These are phyloP conservation scores for Potorous gilbertii DNA, from an alignment of 2,797 vertebrate genomes.

Conservation along the genomic window DNA sequence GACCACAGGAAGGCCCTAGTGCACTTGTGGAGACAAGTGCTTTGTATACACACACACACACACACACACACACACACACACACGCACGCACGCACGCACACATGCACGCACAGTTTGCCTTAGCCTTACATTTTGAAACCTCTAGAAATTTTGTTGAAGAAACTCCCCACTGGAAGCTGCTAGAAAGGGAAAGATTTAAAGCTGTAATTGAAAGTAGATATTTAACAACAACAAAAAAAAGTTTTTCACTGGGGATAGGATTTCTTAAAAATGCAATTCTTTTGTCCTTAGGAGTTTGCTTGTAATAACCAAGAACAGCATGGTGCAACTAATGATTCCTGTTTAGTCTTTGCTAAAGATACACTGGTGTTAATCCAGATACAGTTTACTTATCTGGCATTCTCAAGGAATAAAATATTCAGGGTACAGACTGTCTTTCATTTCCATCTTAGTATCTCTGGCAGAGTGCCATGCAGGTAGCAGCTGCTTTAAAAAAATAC, in stretches of 20 bases:
- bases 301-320: neutral
- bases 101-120: neutral
- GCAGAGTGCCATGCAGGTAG: neutral
- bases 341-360: neutral
- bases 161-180: constrained; percentile 12
- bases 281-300: neutral
- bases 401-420: neutral
- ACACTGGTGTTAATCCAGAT: neutral
- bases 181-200: constrained; percentile 43
- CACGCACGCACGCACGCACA: neutral
- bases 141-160: neutral
- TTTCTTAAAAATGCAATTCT: constrained; percentile 9
- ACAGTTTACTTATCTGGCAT: neutral
- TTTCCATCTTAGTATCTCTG: neutral
- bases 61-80: too few species aligned
- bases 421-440: neutral
- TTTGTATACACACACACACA: too few species aligned
- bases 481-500: neutral
- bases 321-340: neutral
- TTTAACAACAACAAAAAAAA: constrained; percentile 12
- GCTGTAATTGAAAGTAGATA: constrained; percentile 19
- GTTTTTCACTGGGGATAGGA: neutral
- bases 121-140: neutral
- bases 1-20: constrained; percentile 7
- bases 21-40: neutral